phyloP scores from a whole-genome alignment of 2,888 invertebrate species.

The Electrophaes corylata region DNA sequence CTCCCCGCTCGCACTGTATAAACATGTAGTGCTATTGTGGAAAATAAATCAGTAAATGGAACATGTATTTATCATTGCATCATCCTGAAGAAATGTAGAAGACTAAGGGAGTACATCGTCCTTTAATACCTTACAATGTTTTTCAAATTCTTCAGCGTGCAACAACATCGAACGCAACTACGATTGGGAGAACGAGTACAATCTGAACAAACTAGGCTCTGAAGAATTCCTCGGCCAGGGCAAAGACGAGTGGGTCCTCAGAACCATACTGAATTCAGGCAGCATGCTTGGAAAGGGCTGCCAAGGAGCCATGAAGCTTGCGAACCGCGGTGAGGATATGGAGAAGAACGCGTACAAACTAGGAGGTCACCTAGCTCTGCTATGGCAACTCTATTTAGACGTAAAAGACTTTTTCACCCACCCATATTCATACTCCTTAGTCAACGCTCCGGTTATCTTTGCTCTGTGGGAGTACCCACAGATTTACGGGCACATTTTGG shows the following conservation, averaged over 20 bases:
- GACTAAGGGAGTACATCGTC: too few relatives aligned
- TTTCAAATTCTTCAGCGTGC: slow-evolving; percentile 44
- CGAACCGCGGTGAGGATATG: slow-evolving; percentile 54
- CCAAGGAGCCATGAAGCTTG: slow-evolving; percentile 73
- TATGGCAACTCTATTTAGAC: slow-evolving; percentile 77
- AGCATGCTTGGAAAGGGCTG: slow-evolving; percentile 76
- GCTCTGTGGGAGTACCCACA: slow-evolving; percentile 77
- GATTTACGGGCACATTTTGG: slow-evolving; percentile 64
- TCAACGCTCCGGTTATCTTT: slow-evolving; percentile 67
- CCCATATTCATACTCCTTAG: slow-evolving; percentile 70
- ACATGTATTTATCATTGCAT: too few relatives aligned
- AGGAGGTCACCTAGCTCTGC: slow-evolving; percentile 70
- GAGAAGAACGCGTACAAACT: slow-evolving; percentile 69
- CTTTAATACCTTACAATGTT: too few relatives aligned
- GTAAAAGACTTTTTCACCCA: slow-evolving; percentile 75
- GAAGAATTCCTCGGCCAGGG: slow-evolving; percentile 70
- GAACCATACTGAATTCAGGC: slow-evolving; percentile 72
- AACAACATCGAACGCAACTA: slow-evolving; percentile 53
- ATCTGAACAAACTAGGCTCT: slow-evolving; percentile 67
- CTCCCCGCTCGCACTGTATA: too few relatives aligned
- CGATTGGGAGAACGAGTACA: slow-evolving; percentile 72
- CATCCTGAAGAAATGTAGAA: too few relatives aligned
- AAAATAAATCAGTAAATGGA: too few relatives aligned
- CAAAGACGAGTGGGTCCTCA: slow-evolving; percentile 69
- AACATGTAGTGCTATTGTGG: too few relatives aligned